A percentile compares a stretch with the other conserved stretches of the same genome.
phyloP scores from a whole-genome alignment of 1,140 invertebrate species.

The Pachyrhynchus sulphureomaculatus region DNA sequence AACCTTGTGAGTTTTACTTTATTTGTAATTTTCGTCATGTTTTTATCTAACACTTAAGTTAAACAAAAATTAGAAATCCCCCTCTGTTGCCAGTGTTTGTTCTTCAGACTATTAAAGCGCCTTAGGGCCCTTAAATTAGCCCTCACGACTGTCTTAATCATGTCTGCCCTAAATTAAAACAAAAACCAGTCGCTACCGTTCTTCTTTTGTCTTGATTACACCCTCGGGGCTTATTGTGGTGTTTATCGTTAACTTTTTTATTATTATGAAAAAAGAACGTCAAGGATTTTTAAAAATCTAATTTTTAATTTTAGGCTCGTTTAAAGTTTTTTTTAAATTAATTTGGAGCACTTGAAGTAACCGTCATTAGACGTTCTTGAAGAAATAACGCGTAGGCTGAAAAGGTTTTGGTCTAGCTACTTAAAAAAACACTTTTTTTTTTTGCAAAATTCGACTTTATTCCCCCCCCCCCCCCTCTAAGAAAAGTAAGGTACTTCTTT shows the following conservation, averaged over 20 bases:
- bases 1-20: too few species aligned
- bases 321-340: too few species aligned
- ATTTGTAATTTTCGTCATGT: too few species aligned
- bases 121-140: background rate
- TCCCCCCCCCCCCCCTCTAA: too few species aligned
- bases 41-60: too few species aligned
- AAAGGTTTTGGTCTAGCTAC: too few species aligned
- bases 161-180: slow-evolving; percentile 9
- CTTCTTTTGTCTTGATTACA: slow-evolving; percentile 1
- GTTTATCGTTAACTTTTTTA: background rate
- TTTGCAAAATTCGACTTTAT: too few species aligned
- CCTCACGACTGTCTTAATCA: slow-evolving; percentile 14
- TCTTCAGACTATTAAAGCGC: too few species aligned
- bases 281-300: background rate
- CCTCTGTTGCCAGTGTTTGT: background rate
- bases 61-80: background rate
- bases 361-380: background rate
- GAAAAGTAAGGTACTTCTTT: too few species aligned
- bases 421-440: too few species aligned
- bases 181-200: slow-evolving; percentile 6
- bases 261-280: background rate
- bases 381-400: too few species aligned
- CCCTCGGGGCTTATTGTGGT: background rate
- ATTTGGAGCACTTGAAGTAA: background rate
- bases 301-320: background rate